Conservation (phyloP, 2,888 invertebrate species). For the Prenolepis imparis region DNA sequence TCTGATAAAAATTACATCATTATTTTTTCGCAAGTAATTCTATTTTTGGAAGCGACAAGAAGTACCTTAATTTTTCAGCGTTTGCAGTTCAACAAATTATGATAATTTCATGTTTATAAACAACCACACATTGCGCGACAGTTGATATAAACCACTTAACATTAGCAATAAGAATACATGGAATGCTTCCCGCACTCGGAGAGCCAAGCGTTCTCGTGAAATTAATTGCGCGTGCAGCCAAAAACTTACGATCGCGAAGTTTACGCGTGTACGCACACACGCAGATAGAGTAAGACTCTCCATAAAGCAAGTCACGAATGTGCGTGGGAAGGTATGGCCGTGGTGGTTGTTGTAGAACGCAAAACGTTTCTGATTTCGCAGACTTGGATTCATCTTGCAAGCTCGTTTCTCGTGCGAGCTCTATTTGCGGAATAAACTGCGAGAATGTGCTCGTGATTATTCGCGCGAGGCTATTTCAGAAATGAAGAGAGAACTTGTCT, state of each 20-base stretch:
- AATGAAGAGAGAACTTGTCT: slow-evolving; percentile 1
- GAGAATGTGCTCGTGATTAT: slow-evolving; percentile 28
- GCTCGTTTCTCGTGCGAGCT: slow-evolving; percentile 74
- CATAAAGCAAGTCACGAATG: slow-evolving; percentile 80
- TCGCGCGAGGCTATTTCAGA: slow-evolving; percentile 53
- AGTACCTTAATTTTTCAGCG: background rate
- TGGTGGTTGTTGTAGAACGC: slow-evolving; percentile 71
- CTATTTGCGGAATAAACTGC: slow-evolving; percentile 82
- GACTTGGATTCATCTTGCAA: slow-evolving; percentile 32
- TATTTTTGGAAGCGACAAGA: background rate
- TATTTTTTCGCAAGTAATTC: background rate
- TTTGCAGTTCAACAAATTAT: background rate
- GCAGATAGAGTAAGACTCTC: slow-evolving; percentile 75
- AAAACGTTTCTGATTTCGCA: slow-evolving; percentile 78
- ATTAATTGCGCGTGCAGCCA: slow-evolving; percentile 79
- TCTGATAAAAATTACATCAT: background rate
- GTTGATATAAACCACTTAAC: background rate
- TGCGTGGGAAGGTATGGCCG: slow-evolving; percentile 83
- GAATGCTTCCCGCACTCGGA: background rate
- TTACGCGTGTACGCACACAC: slow-evolving; percentile 61
- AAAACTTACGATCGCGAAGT: background rate
- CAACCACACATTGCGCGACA: background rate
- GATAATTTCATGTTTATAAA: slow-evolving; percentile 8
- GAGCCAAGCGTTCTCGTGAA: slow-evolving; percentile 62
- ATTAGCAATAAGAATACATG: slow-evolving; percentile 29